phyloP scores from a whole-genome alignment of 1,140 invertebrate species.

The Ostrea edulis region DNA sequence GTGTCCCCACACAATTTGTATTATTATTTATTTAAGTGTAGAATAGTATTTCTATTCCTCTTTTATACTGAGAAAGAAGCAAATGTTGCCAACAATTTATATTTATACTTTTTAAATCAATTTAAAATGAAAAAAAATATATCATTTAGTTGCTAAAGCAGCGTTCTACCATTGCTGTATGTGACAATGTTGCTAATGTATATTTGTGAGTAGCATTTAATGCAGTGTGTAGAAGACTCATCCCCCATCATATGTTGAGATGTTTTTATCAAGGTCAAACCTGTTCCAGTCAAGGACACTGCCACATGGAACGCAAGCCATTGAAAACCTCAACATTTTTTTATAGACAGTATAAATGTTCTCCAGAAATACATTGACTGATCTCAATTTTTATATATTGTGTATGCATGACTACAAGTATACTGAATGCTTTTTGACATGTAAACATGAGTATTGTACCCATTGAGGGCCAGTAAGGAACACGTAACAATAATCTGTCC shows the following conservation, averaged over 20 bases:
- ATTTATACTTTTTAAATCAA: constrained; percentile 21
- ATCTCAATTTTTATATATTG: constrained; percentile 38
- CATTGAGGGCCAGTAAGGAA: constrained; percentile 20
- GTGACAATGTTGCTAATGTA: not conserved
- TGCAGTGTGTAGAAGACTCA: constrained; percentile 15
- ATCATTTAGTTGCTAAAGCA: constrained; percentile 36
- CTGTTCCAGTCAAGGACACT: constrained; percentile 33
- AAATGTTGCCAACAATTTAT: constrained; percentile 34
- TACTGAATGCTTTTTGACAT: constrained; percentile 15
- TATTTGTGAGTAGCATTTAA: not conserved
- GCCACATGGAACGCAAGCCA: constrained; percentile 32
- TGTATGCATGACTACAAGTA: constrained; percentile 25
- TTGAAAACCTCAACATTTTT: constrained; percentile 26
- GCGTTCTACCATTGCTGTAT: not conserved
- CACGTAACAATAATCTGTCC: constrained; percentile 16
- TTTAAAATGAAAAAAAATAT: constrained; percentile 8
- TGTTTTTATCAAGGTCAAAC: constrained; percentile 35
- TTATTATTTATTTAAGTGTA: constrained; percentile 12
- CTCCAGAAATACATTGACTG: constrained; percentile 23
- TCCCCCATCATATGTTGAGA: not conserved
- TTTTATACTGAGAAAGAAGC: constrained; percentile 33
- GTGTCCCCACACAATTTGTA: not conserved
- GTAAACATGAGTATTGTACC: not conserved
- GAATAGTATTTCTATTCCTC: not conserved
- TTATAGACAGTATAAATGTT: not conserved